phyloP scores from a whole-genome alignment of 2,888 invertebrate genomes.

The Bombylius discolor region DNA sequence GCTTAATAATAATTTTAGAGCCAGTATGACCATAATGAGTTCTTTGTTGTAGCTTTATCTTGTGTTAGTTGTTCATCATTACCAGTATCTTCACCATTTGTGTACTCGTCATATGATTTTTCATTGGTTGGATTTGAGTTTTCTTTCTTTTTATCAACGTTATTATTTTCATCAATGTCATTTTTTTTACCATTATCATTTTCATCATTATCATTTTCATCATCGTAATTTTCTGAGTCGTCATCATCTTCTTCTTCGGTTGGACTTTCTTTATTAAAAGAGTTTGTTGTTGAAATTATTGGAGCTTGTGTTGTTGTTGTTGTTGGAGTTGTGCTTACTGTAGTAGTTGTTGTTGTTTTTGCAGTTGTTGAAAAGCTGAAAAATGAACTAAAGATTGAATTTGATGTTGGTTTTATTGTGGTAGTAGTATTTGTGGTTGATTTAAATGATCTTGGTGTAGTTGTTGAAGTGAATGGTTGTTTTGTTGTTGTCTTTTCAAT shows the following conservation, averaged over 20 bases:
- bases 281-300: not conserved
- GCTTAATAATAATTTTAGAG: no score
- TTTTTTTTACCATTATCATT: no score
- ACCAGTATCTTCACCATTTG: no score
- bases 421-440: not conserved
- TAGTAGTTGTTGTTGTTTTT: not conserved
- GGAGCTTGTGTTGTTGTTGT: not conserved
- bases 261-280: not conserved
- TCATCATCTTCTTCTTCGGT: not conserved
- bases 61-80: no score
- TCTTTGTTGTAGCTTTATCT: no score
- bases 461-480: no score
- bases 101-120: no score
- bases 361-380: not conserved
- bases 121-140: no score
- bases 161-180: no score
- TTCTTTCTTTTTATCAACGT: no score
- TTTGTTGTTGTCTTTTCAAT: no score
- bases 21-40: no score
- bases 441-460: not conserved
- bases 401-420: not conserved
- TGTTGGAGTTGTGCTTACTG: not conserved
- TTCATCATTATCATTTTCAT: not conserved
- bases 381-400: not conserved
- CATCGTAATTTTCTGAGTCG: not conserved